phyloP scores from a whole-genome alignment of 2,888 invertebrate genomes.

The Ormia ochracea region DNA sequence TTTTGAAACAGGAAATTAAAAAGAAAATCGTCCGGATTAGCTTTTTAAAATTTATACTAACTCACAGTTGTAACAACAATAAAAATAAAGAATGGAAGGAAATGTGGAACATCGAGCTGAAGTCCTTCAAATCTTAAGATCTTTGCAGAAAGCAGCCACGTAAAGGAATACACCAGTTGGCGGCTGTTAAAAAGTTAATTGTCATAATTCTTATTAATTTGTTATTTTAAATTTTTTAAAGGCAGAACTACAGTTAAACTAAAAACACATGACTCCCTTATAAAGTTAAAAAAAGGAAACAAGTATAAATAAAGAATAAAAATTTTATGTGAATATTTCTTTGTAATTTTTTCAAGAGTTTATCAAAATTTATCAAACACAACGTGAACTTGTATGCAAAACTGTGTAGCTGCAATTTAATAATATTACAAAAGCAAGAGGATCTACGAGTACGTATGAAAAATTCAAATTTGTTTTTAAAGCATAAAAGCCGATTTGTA shows the following conservation, averaged over 20 bases:
- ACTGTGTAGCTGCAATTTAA: neutral
- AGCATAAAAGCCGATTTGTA: neutral
- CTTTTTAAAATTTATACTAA: too few relatives aligned
- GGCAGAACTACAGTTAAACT: neutral
- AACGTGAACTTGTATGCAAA: neutral
- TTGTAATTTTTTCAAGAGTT: slow-evolving; percentile 17
- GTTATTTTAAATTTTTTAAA: neutral
- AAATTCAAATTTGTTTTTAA: neutral
- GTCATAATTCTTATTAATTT: neutral
- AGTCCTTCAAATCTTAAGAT: too few relatives aligned
- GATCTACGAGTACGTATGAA: neutral
- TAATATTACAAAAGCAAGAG: neutral
- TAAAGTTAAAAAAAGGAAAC: neutral
- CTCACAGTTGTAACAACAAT: too few relatives aligned
- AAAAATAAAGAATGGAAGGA: too few relatives aligned
- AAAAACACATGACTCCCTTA: neutral
- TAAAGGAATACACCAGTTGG: too few relatives aligned
- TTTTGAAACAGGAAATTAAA: too few relatives aligned
- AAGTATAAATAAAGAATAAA: too few relatives aligned
- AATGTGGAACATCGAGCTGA: too few relatives aligned
- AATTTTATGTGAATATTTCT: neutral
- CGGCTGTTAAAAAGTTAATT: too few relatives aligned
- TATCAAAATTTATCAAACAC: slow-evolving; percentile 9
- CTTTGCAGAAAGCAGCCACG: too few relatives aligned
- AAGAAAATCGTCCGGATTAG: too few relatives aligned